Conservation (phyloP, 2,888 invertebrate genomes). For the Dicyrtoma fusca region DNA sequence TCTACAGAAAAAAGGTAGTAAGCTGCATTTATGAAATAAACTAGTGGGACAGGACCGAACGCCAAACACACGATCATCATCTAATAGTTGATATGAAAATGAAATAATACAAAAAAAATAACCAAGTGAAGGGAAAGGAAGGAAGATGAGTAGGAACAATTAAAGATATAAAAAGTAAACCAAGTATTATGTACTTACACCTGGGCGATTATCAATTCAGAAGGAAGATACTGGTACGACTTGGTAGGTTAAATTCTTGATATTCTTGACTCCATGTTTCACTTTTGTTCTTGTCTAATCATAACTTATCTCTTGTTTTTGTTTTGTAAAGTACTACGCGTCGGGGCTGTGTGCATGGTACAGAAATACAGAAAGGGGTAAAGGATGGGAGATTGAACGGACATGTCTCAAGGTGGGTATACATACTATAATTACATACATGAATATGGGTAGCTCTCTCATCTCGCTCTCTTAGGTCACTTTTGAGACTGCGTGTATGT, state of each 20-base stretch:
- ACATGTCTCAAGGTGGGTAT: not conserved
- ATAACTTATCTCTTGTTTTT: no score
- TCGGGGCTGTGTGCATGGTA: no score
- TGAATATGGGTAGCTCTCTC: not conserved
- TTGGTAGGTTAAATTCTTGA: conserved; percentile 34
- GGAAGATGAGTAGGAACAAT: no score
- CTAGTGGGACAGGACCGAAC: conserved; percentile 32
- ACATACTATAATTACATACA: no score
- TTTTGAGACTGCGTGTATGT: no score
- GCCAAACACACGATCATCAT: conserved; percentile 31
- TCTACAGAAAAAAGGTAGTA: not conserved
- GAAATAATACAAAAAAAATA: not conserved
- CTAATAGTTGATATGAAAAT: conserved; percentile 9
- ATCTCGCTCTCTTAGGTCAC: not conserved
- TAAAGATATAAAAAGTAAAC: not conserved
- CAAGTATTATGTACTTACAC: conserved; percentile 1
- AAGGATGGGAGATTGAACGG: not conserved
- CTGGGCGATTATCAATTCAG: conserved; percentile 39
- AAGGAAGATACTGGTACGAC: conserved; percentile 33
- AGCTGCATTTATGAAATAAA: conserved; percentile 20
- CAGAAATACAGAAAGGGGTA: not conserved
- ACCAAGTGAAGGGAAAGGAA: not conserved
- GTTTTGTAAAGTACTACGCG: no score
- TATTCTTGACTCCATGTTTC: conserved; percentile 7
- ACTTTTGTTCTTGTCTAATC: conserved; percentile 26